Evolutionary conservation across 2,888 invertebrate species (phyloP).

Genomic region (Habrosyne pyritoides): DNA sequence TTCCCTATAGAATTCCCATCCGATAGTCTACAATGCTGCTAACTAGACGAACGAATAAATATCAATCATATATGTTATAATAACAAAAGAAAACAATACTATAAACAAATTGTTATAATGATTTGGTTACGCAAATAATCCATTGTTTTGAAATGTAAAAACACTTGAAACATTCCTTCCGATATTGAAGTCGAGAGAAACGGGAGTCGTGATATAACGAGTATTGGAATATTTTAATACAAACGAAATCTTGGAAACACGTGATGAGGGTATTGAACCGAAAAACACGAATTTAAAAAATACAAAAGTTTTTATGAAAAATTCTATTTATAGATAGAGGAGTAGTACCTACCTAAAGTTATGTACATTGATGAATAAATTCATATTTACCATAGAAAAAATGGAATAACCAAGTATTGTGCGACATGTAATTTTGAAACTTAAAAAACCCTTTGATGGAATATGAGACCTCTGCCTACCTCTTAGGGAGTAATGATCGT

Average conservation of each 20-base stretch:
- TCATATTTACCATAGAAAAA: not conserved
- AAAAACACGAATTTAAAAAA: not conserved
- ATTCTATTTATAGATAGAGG: not conserved
- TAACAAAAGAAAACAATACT: not conserved
- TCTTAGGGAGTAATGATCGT: too few species aligned
- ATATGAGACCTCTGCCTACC: too few species aligned
- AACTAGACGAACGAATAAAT: too few species aligned
- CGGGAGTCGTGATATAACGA: conserved; percentile 6
- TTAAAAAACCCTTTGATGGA: too few species aligned
- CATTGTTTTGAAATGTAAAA: conserved; percentile 30
- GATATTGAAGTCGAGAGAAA: not conserved
- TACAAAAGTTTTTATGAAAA: not conserved
- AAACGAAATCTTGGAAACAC: not conserved
- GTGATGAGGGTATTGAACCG: conserved; percentile 2
- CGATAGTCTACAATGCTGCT: too few species aligned
- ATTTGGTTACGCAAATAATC: conserved; percentile 12
- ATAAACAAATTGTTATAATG: conserved; percentile 5
- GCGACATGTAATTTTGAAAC: too few species aligned
- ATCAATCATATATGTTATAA: too few species aligned
- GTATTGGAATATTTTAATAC: conserved; percentile 4
- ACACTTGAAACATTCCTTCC: not conserved
- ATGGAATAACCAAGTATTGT: not conserved
- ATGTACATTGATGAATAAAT: not conserved
- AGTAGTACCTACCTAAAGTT: too few species aligned
- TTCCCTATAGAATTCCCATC: too few species aligned